Evolutionary conservation across 2,797 vertebrate genomes (phyloP).

Genomic region (Myioborus miniatus): DNA sequence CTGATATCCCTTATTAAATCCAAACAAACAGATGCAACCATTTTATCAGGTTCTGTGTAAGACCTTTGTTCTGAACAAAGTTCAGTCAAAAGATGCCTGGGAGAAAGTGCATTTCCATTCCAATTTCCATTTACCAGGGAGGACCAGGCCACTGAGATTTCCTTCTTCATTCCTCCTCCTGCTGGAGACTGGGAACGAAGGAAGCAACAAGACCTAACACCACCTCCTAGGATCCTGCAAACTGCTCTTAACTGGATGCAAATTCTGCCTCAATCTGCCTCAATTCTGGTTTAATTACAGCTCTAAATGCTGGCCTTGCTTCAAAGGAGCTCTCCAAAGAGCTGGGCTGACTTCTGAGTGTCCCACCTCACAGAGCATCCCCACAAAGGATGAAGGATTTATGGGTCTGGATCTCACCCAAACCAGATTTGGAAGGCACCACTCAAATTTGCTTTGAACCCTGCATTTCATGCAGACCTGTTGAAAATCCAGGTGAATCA

Average conservation of each 20-base stretch:
- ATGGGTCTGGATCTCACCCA: neutral
- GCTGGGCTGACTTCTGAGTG: neutral
- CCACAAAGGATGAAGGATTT: neutral
- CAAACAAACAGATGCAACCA: neutral
- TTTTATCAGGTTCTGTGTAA: neutral
- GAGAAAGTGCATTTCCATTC: neutral
- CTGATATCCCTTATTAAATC: neutral
- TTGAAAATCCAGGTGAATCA: slow-evolving; percentile 2
- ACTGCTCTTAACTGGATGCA: neutral
- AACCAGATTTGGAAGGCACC: neutral
- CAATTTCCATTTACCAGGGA: neutral
- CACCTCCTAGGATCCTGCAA: neutral
- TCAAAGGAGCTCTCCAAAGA: neutral
- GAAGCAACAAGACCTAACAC: neutral
- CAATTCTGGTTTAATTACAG: neutral
- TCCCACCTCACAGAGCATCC: neutral
- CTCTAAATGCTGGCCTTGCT: neutral
- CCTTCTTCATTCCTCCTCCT: neutral
- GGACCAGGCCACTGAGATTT: neutral
- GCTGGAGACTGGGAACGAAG: neutral
- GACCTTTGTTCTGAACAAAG: neutral
- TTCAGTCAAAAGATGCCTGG: neutral
- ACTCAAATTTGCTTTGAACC: slow-evolving; percentile 23
- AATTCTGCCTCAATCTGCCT: neutral
- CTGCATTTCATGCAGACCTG: neutral